Percentiles rank a stretch among this genome's conserved stretches.
Evolutionary conservation across 2,888 invertebrate genomes (phyloP).

Genomic region (Pristionchus japonicus): DNA sequence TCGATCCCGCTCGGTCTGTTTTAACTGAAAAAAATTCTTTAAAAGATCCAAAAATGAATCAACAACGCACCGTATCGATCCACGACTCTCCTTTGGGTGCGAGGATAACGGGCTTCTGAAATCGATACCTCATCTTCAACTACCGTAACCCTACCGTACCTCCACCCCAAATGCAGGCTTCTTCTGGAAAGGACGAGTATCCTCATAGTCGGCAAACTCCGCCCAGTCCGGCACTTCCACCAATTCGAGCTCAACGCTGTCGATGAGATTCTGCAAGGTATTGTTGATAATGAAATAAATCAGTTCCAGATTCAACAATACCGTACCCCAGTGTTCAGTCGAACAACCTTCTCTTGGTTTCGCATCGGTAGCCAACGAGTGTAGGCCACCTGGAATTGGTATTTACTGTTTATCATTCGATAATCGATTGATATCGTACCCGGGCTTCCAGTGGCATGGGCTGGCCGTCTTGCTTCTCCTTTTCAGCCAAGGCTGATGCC

Average conservation of each 20-base stretch:
- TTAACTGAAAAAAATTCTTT: neutral
- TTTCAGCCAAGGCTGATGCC: too few species aligned
- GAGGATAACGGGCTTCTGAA: too few species aligned
- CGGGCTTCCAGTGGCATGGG: neutral
- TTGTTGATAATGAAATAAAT: neutral
- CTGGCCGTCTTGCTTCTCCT: too few species aligned
- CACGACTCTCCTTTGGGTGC: neutral
- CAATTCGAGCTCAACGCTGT: neutral
- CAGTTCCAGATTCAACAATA: neutral
- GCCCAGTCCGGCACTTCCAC: neutral
- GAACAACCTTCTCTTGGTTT: neutral
- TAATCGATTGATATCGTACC: neutral
- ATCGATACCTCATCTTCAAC: neutral
- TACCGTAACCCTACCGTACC: conserved; percentile 36
- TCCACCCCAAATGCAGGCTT: neutral
- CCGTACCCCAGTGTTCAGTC: conserved; percentile 19
- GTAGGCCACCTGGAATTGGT: neutral
- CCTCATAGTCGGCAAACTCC: neutral
- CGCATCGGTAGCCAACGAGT: neutral
- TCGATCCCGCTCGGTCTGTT: neutral
- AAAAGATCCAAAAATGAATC: neutral
- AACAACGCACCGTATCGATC: neutral
- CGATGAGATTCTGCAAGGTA: neutral
- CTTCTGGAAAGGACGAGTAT: neutral
- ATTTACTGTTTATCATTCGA: neutral